These are phyloP conservation scores for Cebus imitator DNA, from an alignment of 2,113 vertebrate genomes.

Conservation along the genomic window DNA sequence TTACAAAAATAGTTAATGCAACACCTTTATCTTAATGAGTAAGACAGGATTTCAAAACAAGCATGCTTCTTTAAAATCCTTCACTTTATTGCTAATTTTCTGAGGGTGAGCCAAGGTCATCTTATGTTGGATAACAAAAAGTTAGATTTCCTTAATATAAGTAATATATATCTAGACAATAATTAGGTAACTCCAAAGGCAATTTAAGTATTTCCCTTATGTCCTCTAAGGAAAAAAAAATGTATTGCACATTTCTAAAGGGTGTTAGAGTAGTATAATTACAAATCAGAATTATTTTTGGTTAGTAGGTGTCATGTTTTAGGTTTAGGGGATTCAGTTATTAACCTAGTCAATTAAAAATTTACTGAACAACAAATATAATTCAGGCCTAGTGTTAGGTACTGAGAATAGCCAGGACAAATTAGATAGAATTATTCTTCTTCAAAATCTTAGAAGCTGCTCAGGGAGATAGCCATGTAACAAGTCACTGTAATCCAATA, in stretches of 20 bases:
- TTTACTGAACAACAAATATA: neutral
- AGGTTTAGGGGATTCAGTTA: neutral
- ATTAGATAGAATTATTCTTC: neutral
- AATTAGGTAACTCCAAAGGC: neutral
- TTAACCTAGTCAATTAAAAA: slow-evolving; percentile 1
- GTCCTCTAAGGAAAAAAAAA: neutral
- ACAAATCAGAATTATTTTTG: neutral
- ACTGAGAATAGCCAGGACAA: neutral
- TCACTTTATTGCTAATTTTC: slow-evolving; percentile 20
- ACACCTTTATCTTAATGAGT: slow-evolving; percentile 47
- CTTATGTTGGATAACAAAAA: neutral
- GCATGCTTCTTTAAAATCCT: neutral
- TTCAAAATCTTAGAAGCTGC: neutral
- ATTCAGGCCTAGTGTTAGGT: rapidly evolving
- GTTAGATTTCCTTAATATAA: neutral
- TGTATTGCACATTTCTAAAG: neutral
- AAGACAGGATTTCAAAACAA: slow-evolving; percentile 38
- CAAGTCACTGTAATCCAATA: neutral
- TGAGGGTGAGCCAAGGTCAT: neutral
- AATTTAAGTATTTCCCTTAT: neutral
- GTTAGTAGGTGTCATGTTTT: neutral
- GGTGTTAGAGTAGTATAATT: neutral
- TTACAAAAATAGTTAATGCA: slow-evolving; percentile 44
- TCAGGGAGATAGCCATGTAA: neutral
- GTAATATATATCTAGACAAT: neutral